A percentile compares a stretch with the other conserved stretches of the same genome.
Evolutionary conservation across 2,113 vertebrate genomes (phyloP).

Genomic region (Tamias sibiricus): DNA sequence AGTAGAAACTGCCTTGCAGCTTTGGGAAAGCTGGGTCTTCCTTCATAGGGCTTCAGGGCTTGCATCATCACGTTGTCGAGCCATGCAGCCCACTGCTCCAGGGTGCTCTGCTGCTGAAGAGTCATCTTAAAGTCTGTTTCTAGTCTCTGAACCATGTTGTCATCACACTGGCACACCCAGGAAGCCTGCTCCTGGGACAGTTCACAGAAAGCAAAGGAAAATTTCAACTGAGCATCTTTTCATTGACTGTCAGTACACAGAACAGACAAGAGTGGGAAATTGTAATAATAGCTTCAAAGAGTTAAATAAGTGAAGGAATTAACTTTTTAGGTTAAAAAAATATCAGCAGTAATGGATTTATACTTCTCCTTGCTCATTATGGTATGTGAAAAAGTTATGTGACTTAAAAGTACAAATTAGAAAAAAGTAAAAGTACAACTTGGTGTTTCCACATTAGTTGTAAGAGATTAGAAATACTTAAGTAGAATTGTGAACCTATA

Average conservation of each 20-base stretch:
- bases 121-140: slow-evolving; percentile 94
- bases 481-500: neutral
- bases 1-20: slow-evolving; percentile 91
- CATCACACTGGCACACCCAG: slow-evolving; percentile 93
- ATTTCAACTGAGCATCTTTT: slow-evolving; percentile 50
- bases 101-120: slow-evolving; percentile 92
- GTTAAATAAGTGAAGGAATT: neutral
- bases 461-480: slow-evolving; percentile 25
- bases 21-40: slow-evolving; percentile 91
- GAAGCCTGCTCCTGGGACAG: slow-evolving; percentile 91
- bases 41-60: slow-evolving; percentile 90
- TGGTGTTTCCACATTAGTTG: neutral
- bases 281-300: slow-evolving; percentile 26
- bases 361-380: neutral
- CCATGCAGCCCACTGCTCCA: slow-evolving; percentile 93
- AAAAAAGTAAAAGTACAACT: neutral
- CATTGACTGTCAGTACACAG: slow-evolving; percentile 24
- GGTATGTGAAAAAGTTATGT: neutral
- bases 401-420: neutral
- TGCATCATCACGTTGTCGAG: slow-evolving; percentile 92
- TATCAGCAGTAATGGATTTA: neutral
- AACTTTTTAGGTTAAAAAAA: neutral
- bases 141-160: slow-evolving; percentile 92
- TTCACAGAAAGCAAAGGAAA: slow-evolving; percentile 61
- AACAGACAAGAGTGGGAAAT: slow-evolving; percentile 14